Evolutionary conservation across 2,113 vertebrate species (phyloP).

Genomic region (Antidorcas marsupialis): DNA sequence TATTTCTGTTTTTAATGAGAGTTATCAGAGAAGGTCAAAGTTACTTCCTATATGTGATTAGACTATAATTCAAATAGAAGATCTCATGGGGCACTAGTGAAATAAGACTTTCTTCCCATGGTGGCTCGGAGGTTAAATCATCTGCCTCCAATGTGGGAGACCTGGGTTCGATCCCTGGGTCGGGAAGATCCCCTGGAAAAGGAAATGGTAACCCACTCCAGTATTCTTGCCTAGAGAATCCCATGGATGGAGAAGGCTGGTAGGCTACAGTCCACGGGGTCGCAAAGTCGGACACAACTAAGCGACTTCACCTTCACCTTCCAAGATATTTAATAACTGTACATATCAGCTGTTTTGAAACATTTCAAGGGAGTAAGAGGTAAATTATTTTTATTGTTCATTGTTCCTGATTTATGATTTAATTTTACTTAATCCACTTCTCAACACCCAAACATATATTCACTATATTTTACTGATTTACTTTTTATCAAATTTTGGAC

Average conservation of each 20-base stretch:
- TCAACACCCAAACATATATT: background rate
- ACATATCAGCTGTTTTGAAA: background rate
- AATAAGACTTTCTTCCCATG: background rate
- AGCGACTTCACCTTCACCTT: background rate
- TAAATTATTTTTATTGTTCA: background rate
- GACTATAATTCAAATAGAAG: background rate
- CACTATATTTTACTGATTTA: background rate
- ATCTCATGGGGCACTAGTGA: background rate
- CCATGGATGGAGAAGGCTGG: too few species aligned
- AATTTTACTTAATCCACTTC: background rate
- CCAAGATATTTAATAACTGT: background rate
- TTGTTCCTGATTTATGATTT: background rate
- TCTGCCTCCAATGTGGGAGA: too few species aligned
- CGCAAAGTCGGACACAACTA: too few species aligned
- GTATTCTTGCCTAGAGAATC: too few species aligned
- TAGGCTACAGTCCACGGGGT: too few species aligned
- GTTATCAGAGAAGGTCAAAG: background rate
- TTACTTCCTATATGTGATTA: conserved; percentile 2
- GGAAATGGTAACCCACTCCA: too few species aligned
- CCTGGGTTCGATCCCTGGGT: too few species aligned
- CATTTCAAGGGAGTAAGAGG: background rate
- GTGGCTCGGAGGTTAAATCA: too few species aligned
- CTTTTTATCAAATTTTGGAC: background rate
- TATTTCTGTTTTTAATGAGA: background rate
- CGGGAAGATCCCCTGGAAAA: too few species aligned